phyloP scores from a whole-genome alignment of 2,113 vertebrate species.

The Phyllostomus hastatus region DNA sequence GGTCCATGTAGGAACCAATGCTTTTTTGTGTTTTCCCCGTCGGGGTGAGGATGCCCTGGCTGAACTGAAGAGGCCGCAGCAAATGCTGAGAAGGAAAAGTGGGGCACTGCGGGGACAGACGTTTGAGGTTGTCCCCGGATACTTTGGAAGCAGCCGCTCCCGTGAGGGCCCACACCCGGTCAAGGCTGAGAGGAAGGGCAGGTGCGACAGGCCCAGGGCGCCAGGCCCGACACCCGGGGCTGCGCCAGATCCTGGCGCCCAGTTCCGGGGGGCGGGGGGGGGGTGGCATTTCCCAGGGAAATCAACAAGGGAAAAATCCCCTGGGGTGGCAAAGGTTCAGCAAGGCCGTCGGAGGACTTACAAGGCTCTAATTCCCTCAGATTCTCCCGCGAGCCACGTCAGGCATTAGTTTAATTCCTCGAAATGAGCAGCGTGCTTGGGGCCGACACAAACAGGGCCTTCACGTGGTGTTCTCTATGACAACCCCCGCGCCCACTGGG shows the following conservation, averaged over 20 bases:
- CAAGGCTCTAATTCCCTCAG: constrained; percentile 77
- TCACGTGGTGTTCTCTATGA: constrained; percentile 53
- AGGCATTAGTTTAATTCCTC: constrained; percentile 81
- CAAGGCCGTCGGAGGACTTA: constrained; percentile 64
- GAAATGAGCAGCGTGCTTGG: constrained; percentile 67
- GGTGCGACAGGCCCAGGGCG: accelerated
- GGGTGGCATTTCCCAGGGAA: not conserved
- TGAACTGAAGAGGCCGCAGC: not conserved
- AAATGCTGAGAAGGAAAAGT: not conserved
- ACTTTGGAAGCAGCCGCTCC: accelerated
- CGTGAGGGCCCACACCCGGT: accelerated
- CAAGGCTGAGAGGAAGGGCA: not conserved
- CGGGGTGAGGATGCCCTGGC: not conserved
- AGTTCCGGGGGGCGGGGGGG: accelerated
- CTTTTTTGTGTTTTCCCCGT: not conserved
- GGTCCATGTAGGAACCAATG: not conserved
- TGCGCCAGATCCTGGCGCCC: not conserved
- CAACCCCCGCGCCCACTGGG: not conserved
- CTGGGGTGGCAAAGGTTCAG: not conserved
- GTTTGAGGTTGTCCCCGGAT: not conserved
- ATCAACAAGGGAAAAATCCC: not conserved
- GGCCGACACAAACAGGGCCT: constrained; percentile 68
- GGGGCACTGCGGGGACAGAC: not conserved
- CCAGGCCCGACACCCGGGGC: not conserved
- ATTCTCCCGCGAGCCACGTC: constrained; percentile 71